Evolutionary conservation across 1,140 invertebrate species (phyloP).

Genomic region (Drosophila willistoni): DNA sequence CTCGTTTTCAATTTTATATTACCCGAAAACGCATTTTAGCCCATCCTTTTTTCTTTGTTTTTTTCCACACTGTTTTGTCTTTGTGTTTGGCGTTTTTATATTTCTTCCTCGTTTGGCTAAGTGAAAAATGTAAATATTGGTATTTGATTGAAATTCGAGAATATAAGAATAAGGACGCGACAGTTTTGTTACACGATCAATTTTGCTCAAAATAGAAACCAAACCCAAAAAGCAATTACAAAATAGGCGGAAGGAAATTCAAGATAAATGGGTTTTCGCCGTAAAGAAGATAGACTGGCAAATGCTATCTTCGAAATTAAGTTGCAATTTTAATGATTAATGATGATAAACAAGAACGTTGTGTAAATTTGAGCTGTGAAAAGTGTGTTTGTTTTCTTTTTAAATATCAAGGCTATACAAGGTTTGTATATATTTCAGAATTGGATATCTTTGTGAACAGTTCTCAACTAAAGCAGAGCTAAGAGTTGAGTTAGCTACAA

Average conservation of each 20-base stretch:
- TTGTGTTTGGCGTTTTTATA: conserved; percentile 40
- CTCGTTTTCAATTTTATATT: conserved; percentile 56
- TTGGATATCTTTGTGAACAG: no score
- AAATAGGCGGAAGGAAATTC: conserved; percentile 3
- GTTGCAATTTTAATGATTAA: conserved; percentile 18
- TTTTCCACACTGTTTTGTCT: conserved; percentile 32
- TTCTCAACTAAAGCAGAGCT: no score
- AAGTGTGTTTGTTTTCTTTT: neutral
- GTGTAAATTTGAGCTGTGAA: neutral
- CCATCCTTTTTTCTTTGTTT: conserved; percentile 12
- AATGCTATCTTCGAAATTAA: conserved; percentile 6
- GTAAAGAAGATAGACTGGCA: conserved; percentile 12
- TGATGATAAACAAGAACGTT: neutral
- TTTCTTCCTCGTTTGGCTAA: conserved; percentile 28
- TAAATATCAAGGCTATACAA: neutral
- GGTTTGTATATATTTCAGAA: no score
- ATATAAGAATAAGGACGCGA: conserved; percentile 18
- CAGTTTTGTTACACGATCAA: conserved; percentile 46
- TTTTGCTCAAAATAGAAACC: conserved; percentile 6
- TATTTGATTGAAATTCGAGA: conserved; percentile 66
- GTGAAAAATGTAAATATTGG: conserved; percentile 67
- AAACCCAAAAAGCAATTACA: neutral
- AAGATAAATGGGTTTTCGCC: conserved; percentile 19
- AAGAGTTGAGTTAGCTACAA: no score
- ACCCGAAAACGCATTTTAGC: conserved; percentile 35